phyloP scores from a whole-genome alignment of 1,140 invertebrate genomes.

The Bactericera cockerelli region DNA sequence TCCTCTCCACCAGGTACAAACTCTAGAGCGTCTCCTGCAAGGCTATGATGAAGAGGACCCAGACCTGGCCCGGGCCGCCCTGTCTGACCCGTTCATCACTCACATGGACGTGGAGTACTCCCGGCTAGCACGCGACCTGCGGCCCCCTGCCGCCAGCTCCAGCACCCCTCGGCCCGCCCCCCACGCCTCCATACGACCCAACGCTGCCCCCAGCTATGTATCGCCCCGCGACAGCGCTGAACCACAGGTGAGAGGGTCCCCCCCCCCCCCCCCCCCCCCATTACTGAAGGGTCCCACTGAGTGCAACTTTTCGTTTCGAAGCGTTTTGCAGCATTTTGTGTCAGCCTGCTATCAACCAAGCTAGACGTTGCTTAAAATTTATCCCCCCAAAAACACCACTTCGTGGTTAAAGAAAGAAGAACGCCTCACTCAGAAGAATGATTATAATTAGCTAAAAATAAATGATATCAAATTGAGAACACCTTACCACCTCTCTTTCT shows the following conservation, averaged over 20 bases:
- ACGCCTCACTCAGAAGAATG: no score
- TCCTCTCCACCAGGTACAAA: conserved; percentile 42
- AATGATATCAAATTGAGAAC: no score
- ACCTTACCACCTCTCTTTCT: no score
- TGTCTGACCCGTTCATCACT: conserved; percentile 75
- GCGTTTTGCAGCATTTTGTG: no score
- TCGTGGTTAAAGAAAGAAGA: no score
- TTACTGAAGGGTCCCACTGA: no score
- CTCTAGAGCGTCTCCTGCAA: conserved; percentile 63
- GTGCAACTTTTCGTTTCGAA: no score
- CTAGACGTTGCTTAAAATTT: no score
- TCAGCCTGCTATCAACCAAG: no score
- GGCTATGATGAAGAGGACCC: conserved; percentile 84
- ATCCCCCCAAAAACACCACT: no score
- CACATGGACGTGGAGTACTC: conserved; percentile 92
- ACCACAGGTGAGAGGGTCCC: not conserved
- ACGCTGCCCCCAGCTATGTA: conserved; percentile 53
- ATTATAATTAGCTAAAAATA: no score
- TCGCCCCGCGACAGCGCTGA: conserved; percentile 36
- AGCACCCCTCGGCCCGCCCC: conserved; percentile 38
- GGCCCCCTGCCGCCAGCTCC: conserved; percentile 42
- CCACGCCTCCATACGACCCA: conserved; percentile 43
- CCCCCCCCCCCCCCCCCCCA: no score
- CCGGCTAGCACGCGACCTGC: conserved; percentile 58
- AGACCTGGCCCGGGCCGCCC: conserved; percentile 51